Evolutionary conservation across 2,888 invertebrate genomes (phyloP).

Genomic region (Cerastis rubricosa): DNA sequence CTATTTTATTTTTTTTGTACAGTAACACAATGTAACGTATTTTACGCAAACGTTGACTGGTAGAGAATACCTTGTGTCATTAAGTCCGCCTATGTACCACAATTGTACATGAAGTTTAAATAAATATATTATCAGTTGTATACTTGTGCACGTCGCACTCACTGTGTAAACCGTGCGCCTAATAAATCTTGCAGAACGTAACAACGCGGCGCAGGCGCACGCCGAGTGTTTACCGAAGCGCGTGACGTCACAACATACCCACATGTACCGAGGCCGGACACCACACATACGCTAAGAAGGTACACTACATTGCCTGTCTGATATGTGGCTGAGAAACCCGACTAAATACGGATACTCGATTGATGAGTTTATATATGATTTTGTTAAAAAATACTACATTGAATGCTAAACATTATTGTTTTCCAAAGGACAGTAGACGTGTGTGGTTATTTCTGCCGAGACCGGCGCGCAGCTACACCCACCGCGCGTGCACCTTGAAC

Average conservation of each 20-base stretch:
- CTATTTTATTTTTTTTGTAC: too few species aligned
- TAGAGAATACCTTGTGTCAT: too few species aligned
- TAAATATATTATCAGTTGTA: neutral
- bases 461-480: constrained; percentile 1
- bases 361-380: neutral
- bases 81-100: too few species aligned
- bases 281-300: neutral
- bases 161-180: constrained; percentile 31
- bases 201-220: constrained; percentile 42
- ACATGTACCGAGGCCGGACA: constrained; percentile 5
- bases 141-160: constrained; percentile 30
- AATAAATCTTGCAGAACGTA: constrained; percentile 46
- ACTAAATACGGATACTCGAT: neutral
- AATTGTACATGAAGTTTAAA: too few species aligned
- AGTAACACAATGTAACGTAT: too few species aligned
- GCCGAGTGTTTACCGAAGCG: constrained; percentile 44
- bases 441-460: neutral
- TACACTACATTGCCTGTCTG: neutral
- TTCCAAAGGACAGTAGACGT: neutral
- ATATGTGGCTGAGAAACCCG: neutral
- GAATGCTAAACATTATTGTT: neutral
- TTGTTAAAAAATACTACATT: neutral
- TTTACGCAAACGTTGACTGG: too few species aligned
- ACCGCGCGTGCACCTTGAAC: constrained; percentile 48
- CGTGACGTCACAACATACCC: constrained; percentile 55